These are phyloP conservation scores for Nothocercus nigrocapillus DNA, from an alignment of 2,113 vertebrate species.

Conservation along the genomic window DNA sequence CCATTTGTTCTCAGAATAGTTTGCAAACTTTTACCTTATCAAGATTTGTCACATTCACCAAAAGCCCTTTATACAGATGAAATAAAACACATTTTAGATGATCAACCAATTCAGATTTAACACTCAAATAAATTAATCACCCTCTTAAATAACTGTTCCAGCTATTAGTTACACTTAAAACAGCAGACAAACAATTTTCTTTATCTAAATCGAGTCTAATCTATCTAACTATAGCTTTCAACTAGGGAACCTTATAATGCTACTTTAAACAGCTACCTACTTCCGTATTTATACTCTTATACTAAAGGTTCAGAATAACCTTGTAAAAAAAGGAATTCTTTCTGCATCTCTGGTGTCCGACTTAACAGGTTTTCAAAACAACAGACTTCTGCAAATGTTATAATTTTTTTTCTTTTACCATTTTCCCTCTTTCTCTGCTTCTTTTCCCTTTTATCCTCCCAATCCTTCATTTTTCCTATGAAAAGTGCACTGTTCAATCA, in stretches of 20 bases:
- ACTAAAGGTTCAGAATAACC: not conserved
- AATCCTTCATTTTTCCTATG: not conserved
- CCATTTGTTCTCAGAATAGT: slow-evolving; percentile 52
- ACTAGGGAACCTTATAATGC: not conserved
- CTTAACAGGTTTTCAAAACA: not conserved
- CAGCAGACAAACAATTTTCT: slow-evolving; percentile 32
- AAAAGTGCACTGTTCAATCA: not conserved
- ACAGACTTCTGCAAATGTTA: not conserved
- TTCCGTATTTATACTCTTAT: not conserved
- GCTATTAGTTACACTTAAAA: slow-evolving; percentile 54
- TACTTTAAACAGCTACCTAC: not conserved
- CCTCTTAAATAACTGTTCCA: slow-evolving; percentile 33
- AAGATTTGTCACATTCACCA: slow-evolving; percentile 9
- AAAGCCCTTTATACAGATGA: slow-evolving; percentile 17
- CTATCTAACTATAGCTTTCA: not conserved
- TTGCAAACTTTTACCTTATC: slow-evolving; percentile 28
- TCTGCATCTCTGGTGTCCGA: not conserved
- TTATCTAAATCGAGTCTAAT: slow-evolving; percentile 5
- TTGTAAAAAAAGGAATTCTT: not conserved
- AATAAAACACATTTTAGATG: slow-evolving; percentile 11
- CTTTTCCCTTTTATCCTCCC: not conserved
- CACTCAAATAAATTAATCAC: slow-evolving; percentile 39
- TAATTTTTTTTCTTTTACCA: not conserved
- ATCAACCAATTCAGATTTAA: slow-evolving; percentile 62
- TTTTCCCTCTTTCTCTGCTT: not conserved